phyloP scores from a whole-genome alignment of 1,140 invertebrate species.

The Zaprionus africanus region DNA sequence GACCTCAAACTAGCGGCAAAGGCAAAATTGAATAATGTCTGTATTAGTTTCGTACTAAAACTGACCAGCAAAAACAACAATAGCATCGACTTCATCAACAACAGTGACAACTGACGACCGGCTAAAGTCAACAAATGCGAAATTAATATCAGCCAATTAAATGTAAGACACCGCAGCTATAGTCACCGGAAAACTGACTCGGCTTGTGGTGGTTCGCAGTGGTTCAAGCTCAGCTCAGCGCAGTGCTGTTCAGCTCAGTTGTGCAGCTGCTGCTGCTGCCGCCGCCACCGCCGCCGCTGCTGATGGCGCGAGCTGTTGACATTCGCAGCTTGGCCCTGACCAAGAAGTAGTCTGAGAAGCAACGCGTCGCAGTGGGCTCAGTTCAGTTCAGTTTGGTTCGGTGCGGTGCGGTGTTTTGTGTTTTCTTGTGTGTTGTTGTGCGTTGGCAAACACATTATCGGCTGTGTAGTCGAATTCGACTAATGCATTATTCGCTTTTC shows the following conservation, averaged over 20 bases:
- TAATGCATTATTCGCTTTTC: conserved; percentile 66
- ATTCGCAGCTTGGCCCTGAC: conserved; percentile 77
- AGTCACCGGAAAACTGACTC: conserved; percentile 43
- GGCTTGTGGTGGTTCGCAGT: conserved; percentile 33
- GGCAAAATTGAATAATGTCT: conserved; percentile 69
- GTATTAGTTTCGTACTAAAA: conserved; percentile 54
- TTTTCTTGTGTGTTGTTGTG: conserved; percentile 21
- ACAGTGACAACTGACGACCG: conserved; percentile 20
- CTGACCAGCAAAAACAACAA: conserved; percentile 2
- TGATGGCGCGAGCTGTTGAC: conserved; percentile 59
- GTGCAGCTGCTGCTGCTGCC: neutral
- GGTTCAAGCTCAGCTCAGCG: conserved; percentile 34
- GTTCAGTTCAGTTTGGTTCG: conserved; percentile 37
- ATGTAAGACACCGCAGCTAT: conserved; percentile 50
- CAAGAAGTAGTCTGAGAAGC: conserved; percentile 75
- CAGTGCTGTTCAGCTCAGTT: conserved; percentile 7
- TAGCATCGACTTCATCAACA: conserved; percentile 26
- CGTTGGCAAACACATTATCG: conserved; percentile 59
- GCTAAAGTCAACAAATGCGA: conserved; percentile 62
- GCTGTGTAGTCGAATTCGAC: conserved; percentile 33
- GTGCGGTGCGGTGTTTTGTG: conserved; percentile 11
- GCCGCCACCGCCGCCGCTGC: neutral
- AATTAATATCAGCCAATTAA: conserved; percentile 72
- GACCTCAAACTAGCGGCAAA: conserved; percentile 60
- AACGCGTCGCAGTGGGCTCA: conserved; percentile 40